phyloP scores from a whole-genome alignment of 2,888 invertebrate species.

The Auanema freiburgensis region DNA sequence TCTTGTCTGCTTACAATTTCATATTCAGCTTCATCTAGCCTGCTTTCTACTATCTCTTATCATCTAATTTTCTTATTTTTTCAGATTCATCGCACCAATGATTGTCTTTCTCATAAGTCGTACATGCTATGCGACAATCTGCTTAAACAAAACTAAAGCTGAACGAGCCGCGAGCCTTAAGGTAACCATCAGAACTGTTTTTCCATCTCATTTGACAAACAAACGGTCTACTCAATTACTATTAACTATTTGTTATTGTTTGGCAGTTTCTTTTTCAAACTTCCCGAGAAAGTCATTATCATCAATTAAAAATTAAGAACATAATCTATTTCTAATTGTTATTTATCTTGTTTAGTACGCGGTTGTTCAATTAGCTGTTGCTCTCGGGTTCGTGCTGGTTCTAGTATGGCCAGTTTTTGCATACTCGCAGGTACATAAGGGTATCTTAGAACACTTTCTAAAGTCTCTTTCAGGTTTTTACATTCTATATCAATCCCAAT shows the following conservation, averaged over 20 bases:
- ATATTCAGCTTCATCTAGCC: no score
- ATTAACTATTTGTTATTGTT: no score
- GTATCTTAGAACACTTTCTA: not conserved
- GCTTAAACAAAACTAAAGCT: constrained; percentile 52
- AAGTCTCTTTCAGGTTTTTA: constrained; percentile 37
- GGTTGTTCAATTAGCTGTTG: constrained; percentile 47
- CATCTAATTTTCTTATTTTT: constrained; percentile 3
- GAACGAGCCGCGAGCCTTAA: constrained; percentile 60
- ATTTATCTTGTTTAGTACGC: constrained; percentile 46
- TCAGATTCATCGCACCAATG: constrained; percentile 59
- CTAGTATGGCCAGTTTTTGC: constrained; percentile 61
- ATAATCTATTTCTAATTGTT: constrained; percentile 5
- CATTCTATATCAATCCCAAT: constrained; percentile 54
- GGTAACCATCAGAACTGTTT: constrained; percentile 26
- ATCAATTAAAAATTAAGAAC: no score
- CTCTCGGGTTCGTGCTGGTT: constrained; percentile 51
- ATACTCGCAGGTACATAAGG: constrained; percentile 42
- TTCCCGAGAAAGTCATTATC: not conserved
- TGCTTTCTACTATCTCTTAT: no score
- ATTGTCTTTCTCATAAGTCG: constrained; percentile 61
- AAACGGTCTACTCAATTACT: no score
- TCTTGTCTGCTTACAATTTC: not conserved
- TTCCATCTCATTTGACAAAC: no score
- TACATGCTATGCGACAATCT: constrained; percentile 62
- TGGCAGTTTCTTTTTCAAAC: constrained; percentile 3